These are phyloP conservation scores for Sitobion miscanthi DNA, from an alignment of 1,140 invertebrate species.

Conservation along the genomic window DNA sequence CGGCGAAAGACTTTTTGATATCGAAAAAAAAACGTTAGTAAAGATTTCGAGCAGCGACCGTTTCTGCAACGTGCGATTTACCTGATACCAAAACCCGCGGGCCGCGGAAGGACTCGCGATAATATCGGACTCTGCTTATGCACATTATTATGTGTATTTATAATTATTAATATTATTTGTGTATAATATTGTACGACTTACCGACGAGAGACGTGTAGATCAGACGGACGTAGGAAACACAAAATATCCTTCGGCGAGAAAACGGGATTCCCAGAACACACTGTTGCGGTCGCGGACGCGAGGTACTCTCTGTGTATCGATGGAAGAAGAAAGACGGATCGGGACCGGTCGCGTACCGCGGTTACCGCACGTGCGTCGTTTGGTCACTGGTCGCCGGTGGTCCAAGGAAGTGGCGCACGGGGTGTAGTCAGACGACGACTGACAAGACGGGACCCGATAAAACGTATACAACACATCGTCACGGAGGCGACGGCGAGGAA, in stretches of 20 bases:
- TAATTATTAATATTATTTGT: background rate
- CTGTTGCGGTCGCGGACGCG: background rate
- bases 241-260: background rate
- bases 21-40: no score
- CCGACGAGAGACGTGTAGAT: background rate
- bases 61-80: background rate
- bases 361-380: background rate
- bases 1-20: no score
- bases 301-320: background rate
- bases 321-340: background rate
- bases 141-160: background rate
- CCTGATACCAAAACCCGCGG: background rate
- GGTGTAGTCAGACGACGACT: conserved; percentile 32
- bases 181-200: background rate
- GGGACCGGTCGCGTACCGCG: background rate
- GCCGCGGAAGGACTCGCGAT: no score
- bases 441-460: background rate
- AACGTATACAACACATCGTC: background rate
- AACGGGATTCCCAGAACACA: background rate
- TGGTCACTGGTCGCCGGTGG: background rate
- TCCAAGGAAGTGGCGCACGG: background rate
- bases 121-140: background rate
- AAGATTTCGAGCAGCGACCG: background rate
- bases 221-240: background rate
- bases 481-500: background rate